A percentile compares a stretch with the other conserved stretches of the same genome.
phyloP scores from a whole-genome alignment of 2,797 vertebrate genomes.

The Champsocephalus esox region DNA sequence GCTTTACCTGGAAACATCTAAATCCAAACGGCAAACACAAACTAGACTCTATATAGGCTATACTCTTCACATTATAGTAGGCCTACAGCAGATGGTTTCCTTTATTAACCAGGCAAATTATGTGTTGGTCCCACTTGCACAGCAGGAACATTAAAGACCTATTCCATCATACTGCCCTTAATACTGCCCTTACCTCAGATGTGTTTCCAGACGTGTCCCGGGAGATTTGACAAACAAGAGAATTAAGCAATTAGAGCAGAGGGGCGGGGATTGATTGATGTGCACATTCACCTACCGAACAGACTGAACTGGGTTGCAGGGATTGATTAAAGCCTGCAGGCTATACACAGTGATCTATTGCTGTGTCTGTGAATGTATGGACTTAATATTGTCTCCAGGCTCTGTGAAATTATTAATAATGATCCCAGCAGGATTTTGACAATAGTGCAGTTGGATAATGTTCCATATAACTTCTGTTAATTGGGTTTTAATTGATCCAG shows the following conservation, averaged over 20 bases:
- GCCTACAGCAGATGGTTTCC: not conserved
- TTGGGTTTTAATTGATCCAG: conserved; percentile 78
- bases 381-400: conserved; percentile 54
- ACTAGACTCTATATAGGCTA: not conserved
- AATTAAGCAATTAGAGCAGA: conserved; percentile 72
- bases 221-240: conserved; percentile 67
- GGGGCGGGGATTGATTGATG: conserved; percentile 73
- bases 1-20: not conserved
- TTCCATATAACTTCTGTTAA: conserved; percentile 66
- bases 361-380: conserved; percentile 59
- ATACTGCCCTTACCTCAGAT: conserved; percentile 46
- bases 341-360: conserved; percentile 61
- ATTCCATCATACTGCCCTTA: conserved; percentile 54
- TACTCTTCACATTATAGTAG: not conserved
- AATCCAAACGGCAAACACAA: conserved; percentile 10
- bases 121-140: conserved; percentile 37
- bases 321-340: conserved; percentile 75
- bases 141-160: conserved; percentile 37
- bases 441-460: conserved; percentile 68
- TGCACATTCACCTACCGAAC: conserved; percentile 60
- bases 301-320: conserved; percentile 65
- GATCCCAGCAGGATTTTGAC: conserved; percentile 72
- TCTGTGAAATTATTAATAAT: conserved; percentile 75
- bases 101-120: conserved; percentile 45
- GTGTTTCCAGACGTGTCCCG: conserved; percentile 46